Evolutionary conservation across 2,113 vertebrate species (phyloP).

Genomic region (Nicator chloris): DNA sequence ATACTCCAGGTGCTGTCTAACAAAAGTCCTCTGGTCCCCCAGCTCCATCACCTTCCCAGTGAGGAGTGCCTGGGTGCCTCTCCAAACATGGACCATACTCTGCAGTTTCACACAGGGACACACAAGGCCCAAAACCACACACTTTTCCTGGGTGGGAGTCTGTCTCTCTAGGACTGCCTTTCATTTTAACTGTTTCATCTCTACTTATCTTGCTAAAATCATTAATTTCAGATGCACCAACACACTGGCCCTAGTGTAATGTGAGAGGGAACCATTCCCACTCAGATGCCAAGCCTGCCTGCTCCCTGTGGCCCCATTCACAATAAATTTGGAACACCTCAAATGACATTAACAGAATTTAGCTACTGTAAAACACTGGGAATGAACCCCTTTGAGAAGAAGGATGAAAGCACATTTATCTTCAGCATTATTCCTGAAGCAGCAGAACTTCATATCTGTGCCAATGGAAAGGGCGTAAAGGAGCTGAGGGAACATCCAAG

Average conservation of each 20-base stretch:
- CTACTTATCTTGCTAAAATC: neutral
- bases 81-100: neutral
- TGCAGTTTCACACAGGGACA: neutral
- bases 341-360: conserved; percentile 11
- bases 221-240: neutral
- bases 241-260: fast-evolving
- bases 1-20: neutral
- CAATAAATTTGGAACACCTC: neutral
- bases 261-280: neutral
- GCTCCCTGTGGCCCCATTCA: neutral
- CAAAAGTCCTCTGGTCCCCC: neutral
- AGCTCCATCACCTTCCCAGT: fast-evolving
- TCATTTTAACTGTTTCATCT: neutral
- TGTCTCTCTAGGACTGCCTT: neutral
- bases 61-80: neutral
- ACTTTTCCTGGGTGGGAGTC: neutral
- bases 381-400: neutral
- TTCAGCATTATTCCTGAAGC: conserved; percentile 30
- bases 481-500: conserved; percentile 21
- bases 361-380: neutral
- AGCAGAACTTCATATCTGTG: neutral
- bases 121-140: neutral
- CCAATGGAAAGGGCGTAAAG: conserved; percentile 2
- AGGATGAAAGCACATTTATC: conserved; percentile 36
- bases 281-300: neutral